Conservation (phyloP, 2,888 invertebrate species). For the Cephus rjabovi region DNA sequence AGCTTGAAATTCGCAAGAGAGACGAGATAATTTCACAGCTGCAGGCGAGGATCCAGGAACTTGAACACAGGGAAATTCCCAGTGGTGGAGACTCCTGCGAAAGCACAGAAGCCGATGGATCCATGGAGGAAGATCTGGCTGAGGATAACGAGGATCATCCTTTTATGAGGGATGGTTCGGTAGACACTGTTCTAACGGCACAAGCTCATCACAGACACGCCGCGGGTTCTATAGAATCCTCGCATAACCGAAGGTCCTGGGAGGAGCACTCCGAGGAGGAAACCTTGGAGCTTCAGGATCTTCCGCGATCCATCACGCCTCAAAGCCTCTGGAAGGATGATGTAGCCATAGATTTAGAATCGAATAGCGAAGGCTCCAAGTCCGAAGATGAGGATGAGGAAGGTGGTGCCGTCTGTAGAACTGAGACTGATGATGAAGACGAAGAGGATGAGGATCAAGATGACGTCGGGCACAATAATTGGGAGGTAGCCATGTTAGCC, state of each 20-base stretch:
- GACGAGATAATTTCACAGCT: slow-evolving; percentile 85
- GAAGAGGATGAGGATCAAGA: slow-evolving; percentile 50
- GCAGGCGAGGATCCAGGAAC: slow-evolving; percentile 77
- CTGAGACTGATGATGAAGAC: slow-evolving; percentile 38
- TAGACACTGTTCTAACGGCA: slow-evolving; percentile 59
- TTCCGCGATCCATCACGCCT: slow-evolving; percentile 68
- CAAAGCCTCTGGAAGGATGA: slow-evolving; percentile 65
- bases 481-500: slow-evolving; percentile 85
- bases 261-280: slow-evolving; percentile 80
- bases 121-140: slow-evolving; percentile 63
- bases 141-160: slow-evolving; percentile 67
- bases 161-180: slow-evolving; percentile 68
- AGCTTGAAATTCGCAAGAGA: slow-evolving; percentile 82
- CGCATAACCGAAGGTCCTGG: slow-evolving; percentile 75
- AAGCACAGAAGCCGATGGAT: slow-evolving; percentile 60
- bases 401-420: slow-evolving; percentile 31
- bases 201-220: slow-evolving; percentile 47
- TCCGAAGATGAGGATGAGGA: slow-evolving; percentile 64
- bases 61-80: slow-evolving; percentile 67
- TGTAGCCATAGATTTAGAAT: slow-evolving; percentile 62
- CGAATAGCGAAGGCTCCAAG: slow-evolving; percentile 67
- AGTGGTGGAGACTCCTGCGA: slow-evolving; percentile 43
- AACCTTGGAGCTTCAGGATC: slow-evolving; percentile 75
- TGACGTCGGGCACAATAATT: slow-evolving; percentile 70
- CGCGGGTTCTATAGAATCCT: slow-evolving; percentile 45